A percentile compares a stretch with the other conserved stretches of the same genome.
phyloP scores from a whole-genome alignment of 2,797 vertebrate species.

The Danio aesculapii region DNA sequence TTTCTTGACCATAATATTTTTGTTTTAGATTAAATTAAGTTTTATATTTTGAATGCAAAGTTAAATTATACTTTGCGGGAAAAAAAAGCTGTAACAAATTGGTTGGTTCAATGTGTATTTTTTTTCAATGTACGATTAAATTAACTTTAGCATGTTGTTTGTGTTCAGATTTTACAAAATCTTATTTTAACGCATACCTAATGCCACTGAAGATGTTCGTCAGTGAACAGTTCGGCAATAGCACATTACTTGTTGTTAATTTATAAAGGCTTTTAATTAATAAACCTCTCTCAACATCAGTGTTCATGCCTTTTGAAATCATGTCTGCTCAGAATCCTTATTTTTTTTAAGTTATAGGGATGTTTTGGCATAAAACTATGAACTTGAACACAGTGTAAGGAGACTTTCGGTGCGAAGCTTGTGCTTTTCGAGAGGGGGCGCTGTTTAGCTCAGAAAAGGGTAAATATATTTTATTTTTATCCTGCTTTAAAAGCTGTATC shows the following conservation, averaged over 20 bases:
- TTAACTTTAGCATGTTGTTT: background rate
- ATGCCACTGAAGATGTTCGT: background rate
- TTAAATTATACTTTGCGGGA: no score
- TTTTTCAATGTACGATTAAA: background rate
- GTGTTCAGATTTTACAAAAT: background rate
- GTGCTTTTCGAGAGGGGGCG: background rate
- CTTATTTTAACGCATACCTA: background rate
- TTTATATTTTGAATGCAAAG: no score
- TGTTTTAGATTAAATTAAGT: no score
- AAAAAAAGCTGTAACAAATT: no score
- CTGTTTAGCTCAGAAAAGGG: slow-evolving; percentile 2
- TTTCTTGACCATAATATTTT: no score
- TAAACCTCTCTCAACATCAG: background rate
- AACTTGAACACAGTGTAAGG: background rate
- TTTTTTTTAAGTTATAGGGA: background rate
- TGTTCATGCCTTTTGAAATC: background rate
- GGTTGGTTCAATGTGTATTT: no score
- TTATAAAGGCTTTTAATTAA: background rate
- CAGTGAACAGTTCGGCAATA: no score
- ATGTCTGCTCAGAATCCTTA: background rate
- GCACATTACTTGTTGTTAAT: background rate
- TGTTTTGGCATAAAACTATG: background rate
- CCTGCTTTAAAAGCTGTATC: background rate
- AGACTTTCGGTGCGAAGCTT: background rate
- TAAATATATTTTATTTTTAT: no score